Base-by-base conservation (phyloP, 2,113 vertebrate genomes). In the Ictidomys tridecemlineatus region DNA sequence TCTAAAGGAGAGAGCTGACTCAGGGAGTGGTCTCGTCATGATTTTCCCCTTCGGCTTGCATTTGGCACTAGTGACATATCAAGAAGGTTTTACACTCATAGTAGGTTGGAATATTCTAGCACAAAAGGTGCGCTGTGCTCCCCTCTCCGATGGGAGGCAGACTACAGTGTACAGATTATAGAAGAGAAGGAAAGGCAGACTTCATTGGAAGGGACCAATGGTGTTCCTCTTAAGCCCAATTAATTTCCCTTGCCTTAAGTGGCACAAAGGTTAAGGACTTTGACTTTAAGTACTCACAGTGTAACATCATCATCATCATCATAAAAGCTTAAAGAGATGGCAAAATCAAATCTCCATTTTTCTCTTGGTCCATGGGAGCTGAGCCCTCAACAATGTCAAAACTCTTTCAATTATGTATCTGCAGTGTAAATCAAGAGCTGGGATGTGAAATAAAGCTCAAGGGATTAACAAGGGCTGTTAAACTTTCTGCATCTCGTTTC, bases 401-500 rank as follows among this genome's bases (percentile, higher is more conserved):
- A 72, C 56, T 45, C 20, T 93, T 61, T 85, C 4, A 87, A 76
- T 90, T 91, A 90, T 12, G 65, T 95, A 80, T 58, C 22, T 91
- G 87, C 30, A 77, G 8, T 61, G 84, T 65, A 76, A 90, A 48
- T 22, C n/a, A 92, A 82, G 63, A 80, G 42, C 58, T 84, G 67
- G 76, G 51, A 77, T 87, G 20, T 51, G 39, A 32, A 80, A 24
- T 24, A 80, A 91, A 97, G 76, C 58, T 78, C 16, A 76, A 76
- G 76, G 56, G 67, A 84, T 84, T 69, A 93, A 82, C 42, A 92
- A 80, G 85, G 8, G 79, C 61, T 82, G 69, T 92, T 85, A 61
- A 80, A 84, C 82, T 94, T 42, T 92, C 77, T 87, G 20, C 28
- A 37, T 73, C n/a, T 42, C 26, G 82, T 72, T 93, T 82, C 90